A percentile compares a stretch with the other conserved stretches of the same genome.
phyloP scores from a whole-genome alignment of 2,797 vertebrate genomes.

The Apogon talboti region DNA sequence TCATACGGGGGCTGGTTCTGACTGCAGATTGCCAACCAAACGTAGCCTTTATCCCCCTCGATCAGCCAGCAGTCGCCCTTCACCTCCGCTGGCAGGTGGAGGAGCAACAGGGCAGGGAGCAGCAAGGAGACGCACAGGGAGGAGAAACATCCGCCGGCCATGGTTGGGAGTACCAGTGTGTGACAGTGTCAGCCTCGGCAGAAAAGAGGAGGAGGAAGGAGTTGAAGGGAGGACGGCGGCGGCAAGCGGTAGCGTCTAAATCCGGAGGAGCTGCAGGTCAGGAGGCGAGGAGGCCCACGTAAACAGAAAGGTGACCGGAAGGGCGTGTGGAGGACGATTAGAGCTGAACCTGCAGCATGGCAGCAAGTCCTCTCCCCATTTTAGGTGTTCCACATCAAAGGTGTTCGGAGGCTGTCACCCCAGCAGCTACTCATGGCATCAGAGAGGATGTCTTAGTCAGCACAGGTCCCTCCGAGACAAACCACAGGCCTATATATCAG shows the following conservation, averaged over 20 bases:
- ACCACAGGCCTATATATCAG: conserved; percentile 42
- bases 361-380: conserved; percentile 70
- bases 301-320: conserved; percentile 39
- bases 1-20: conserved; percentile 99
- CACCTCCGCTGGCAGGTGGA: conserved; percentile 81
- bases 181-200: conserved; percentile 47
- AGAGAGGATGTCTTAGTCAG: conserved; percentile 28
- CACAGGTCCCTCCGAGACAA: conserved; percentile 26
- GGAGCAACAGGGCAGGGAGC: conserved; percentile 70
- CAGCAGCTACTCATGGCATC: conserved; percentile 77
- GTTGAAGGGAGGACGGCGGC: conserved; percentile 23
- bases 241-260: conserved; percentile 34
- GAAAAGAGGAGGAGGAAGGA: conserved; percentile 19
- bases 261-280: conserved; percentile 34
- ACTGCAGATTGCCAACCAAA: conserved; percentile 99
- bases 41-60: conserved; percentile 98
- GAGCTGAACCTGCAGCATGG: conserved; percentile 66
- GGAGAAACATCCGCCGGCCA: conserved; percentile 70
- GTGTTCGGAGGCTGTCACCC: conserved; percentile 60
- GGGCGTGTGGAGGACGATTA: conserved; percentile 71
- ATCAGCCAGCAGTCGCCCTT: conserved; percentile 97
- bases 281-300: conserved; percentile 31
- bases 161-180: conserved; percentile 52
- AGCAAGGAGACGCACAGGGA: conserved; percentile 46
- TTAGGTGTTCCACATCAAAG: conserved; percentile 75